Evolutionary conservation across 2,113 vertebrate genomes (phyloP).

Genomic region (Dicerorhinus sumatrensis): DNA sequence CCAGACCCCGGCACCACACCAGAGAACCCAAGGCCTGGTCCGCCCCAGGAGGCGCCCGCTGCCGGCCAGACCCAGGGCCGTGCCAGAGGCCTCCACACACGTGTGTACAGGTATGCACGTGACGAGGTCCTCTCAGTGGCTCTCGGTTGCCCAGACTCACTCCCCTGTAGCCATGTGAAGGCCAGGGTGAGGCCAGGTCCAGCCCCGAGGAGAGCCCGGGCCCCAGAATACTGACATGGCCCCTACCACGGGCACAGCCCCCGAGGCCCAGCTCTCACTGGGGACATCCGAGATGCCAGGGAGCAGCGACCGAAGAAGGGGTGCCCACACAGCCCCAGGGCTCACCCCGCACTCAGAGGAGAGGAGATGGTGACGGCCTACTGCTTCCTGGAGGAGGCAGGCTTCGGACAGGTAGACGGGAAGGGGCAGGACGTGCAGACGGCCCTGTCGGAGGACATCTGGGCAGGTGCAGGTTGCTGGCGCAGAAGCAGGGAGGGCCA

Average conservation of each 20-base stretch:
- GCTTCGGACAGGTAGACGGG: fast-evolving
- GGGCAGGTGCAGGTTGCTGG: too few species aligned
- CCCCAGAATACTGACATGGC: fast-evolving
- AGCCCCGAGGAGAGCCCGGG: fast-evolving
- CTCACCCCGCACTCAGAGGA: not conserved
- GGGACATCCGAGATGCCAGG: not conserved
- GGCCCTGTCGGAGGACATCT: not conserved
- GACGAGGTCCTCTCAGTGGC: not conserved
- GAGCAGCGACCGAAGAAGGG: fast-evolving
- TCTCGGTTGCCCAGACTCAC: not conserved
- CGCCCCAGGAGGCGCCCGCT: fast-evolving
- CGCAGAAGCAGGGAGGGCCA: not conserved
- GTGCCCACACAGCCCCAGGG: fast-evolving
- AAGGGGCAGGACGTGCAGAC: fast-evolving
- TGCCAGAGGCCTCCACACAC: not conserved
- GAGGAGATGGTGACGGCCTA: fast-evolving
- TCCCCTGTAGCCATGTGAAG: not conserved
- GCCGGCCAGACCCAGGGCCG: not conserved
- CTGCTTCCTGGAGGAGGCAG: not conserved
- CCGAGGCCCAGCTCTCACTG: not conserved
- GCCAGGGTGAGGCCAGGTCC: not conserved
- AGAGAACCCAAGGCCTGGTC: not conserved
- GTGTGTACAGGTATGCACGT: fast-evolving
- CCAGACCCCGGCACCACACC: fast-evolving
- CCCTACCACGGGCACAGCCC: fast-evolving